Conservation (phyloP, 37 sponge, comb jelly and placozoan species). For the Chondrosia reniformis region DNA sequence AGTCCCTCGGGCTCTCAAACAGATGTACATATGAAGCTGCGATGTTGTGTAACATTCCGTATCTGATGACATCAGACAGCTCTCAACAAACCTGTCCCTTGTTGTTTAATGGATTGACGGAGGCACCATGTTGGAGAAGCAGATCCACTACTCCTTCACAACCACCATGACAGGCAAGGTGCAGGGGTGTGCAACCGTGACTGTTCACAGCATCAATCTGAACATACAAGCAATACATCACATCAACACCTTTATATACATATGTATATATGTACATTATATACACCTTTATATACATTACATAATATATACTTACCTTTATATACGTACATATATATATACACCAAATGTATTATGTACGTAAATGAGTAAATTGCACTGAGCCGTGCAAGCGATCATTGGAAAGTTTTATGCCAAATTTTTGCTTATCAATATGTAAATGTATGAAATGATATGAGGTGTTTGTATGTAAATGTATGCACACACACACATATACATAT, state of each 20-base stretch:
- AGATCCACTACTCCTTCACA: conserved; percentile 81
- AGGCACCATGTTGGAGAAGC: conserved; percentile 62
- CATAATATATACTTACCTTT: too few species aligned
- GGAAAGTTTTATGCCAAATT: too few species aligned
- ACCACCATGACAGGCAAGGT: conserved; percentile 89
- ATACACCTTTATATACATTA: too few species aligned
- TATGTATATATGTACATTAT: conserved; percentile 5
- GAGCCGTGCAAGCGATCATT: too few species aligned
- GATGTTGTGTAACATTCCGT: not conserved
- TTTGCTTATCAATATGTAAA: too few species aligned
- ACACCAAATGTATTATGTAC: too few species aligned
- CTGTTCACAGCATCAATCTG: conserved; percentile 68
- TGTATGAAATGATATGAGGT: too few species aligned
- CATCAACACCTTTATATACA: not conserved
- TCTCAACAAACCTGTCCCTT: conserved; percentile 60
- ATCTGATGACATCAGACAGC: not conserved
- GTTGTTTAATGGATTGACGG: conserved; percentile 66
- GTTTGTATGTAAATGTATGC: too few species aligned
- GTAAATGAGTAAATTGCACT: too few species aligned
- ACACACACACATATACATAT: too few species aligned
- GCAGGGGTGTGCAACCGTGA: conserved; percentile 77
- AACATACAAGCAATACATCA: not conserved
- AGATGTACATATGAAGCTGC: not conserved
- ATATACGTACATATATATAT: too few species aligned
- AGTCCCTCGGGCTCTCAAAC: not conserved